Conservation (phyloP, 2,888 invertebrate species). For the Tridacna crocea region DNA sequence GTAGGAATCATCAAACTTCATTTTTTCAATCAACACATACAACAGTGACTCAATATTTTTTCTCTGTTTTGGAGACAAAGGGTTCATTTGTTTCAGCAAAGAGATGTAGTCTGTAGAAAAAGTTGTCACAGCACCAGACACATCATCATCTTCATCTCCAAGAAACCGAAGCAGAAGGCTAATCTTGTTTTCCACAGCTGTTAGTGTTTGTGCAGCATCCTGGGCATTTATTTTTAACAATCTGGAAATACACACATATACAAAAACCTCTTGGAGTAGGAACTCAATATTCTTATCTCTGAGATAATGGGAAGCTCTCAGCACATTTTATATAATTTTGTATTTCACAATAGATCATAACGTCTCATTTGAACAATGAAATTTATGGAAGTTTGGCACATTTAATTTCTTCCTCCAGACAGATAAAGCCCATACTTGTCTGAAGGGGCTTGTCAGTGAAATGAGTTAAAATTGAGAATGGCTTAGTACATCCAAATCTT, state of each 20-base stretch:
- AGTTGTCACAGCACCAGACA: slow-evolving; percentile 85
- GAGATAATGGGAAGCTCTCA: too few species aligned
- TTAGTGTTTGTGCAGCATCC: slow-evolving; percentile 72
- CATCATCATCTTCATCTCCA: slow-evolving; percentile 85
- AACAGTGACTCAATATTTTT: slow-evolving; percentile 84
- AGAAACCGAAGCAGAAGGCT: slow-evolving; percentile 85
- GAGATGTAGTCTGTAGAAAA: slow-evolving; percentile 85
- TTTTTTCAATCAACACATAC: slow-evolving; percentile 85
- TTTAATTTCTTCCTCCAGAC: too few species aligned
- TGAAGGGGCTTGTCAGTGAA: too few species aligned
- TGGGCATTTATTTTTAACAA: slow-evolving; percentile 77
- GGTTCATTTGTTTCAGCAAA: slow-evolving; percentile 83
- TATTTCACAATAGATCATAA: too few species aligned
- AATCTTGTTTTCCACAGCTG: slow-evolving; percentile 84
- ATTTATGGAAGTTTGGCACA: too few species aligned
- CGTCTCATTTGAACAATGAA: too few species aligned
- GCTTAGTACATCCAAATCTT: too few species aligned
- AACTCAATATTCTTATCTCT: too few species aligned
- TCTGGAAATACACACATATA: slow-evolving; percentile 63
- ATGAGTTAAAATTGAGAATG: too few species aligned
- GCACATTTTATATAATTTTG: too few species aligned
- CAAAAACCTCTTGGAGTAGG: too few species aligned
- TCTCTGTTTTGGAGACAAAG: slow-evolving; percentile 81
- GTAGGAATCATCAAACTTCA: slow-evolving; percentile 85
- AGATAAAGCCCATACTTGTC: too few species aligned